Evolutionary conservation across 1,140 invertebrate genomes (phyloP).

Genomic region (Drosophila baimaii): DNA sequence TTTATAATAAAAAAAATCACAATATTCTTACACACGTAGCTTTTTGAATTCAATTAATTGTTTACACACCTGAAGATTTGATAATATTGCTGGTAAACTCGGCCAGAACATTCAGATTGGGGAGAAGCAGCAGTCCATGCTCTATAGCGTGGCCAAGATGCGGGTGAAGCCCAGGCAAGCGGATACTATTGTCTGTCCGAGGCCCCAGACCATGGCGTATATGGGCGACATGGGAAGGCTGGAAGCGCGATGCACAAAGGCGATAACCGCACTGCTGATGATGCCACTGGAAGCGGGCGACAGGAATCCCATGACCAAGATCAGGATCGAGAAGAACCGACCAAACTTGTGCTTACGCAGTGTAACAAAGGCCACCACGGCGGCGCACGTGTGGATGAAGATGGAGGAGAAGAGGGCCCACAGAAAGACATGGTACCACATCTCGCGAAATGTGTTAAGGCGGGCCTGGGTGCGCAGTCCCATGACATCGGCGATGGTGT

Average conservation of each 20-base stretch:
- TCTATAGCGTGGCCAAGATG: constrained; percentile 93
- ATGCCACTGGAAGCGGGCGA: constrained; percentile 94
- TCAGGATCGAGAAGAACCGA: constrained; percentile 94
- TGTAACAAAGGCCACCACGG: constrained; percentile 94
- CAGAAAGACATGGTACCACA: constrained; percentile 96
- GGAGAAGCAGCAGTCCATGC: constrained; percentile 40
- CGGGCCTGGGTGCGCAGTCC: constrained; percentile 86
- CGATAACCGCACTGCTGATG: constrained; percentile 95
- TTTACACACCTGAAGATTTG: constrained; percentile 21
- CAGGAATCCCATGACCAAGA: constrained; percentile 94
- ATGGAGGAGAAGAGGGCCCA: constrained; percentile 97
- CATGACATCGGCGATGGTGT: constrained; percentile 88
- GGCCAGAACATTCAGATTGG: constrained; percentile 10
- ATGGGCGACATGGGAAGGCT: constrained; percentile 94
- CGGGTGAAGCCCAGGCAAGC: constrained; percentile 95
- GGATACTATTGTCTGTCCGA: constrained; percentile 95
- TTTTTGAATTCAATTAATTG: constrained; percentile 48
- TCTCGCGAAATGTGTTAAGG: constrained; percentile 91
- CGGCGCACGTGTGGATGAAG: constrained; percentile 95
- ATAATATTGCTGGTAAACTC: constrained; percentile 11
- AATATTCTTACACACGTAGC: constrained; percentile 59
- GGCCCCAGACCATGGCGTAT: constrained; percentile 96
- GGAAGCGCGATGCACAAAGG: constrained; percentile 95
- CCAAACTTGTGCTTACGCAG: constrained; percentile 96
- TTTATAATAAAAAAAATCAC: constrained; percentile 71